Percentiles rank a stretch among this genome's conserved stretches.
phyloP scores from a whole-genome alignment of 1,140 invertebrate species.

The Portunus trituberculatus region DNA sequence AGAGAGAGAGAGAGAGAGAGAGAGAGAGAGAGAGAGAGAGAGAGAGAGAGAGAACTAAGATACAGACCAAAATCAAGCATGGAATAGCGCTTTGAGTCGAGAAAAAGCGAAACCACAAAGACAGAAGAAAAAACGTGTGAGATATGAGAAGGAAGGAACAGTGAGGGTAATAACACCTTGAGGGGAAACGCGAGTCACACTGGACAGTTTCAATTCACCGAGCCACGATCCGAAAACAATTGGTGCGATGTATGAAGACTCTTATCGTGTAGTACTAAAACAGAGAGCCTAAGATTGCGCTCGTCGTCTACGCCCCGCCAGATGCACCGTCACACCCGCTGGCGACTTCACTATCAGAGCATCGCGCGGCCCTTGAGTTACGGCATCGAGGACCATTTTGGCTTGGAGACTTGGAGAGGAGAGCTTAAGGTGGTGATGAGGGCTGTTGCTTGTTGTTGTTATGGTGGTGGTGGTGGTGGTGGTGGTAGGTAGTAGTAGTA shows the following conservation, averaged over 20 bases:
- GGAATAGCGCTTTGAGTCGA: no score
- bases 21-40: constrained; percentile 25
- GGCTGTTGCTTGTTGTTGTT: no score
- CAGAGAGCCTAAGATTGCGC: background rate
- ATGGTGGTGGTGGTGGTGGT: no score
- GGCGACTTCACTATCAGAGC: background rate
- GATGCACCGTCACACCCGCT: background rate
- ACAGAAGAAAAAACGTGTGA: background rate
- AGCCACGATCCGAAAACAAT: background rate
- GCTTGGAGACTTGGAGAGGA: background rate
- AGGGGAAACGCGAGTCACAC: background rate
- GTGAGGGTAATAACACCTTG: background rate
- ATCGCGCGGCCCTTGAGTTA: background rate
- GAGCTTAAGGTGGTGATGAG: background rate
- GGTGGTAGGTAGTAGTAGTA: no score
- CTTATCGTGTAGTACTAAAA: background rate
- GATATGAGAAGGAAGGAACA: background rate
- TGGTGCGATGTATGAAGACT: background rate
- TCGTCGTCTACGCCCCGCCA: background rate
- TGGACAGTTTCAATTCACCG: background rate
- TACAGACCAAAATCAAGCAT: background rate
- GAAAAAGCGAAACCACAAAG: background rate
- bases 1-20: constrained; percentile 16
- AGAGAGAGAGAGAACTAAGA: background rate
- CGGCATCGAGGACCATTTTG: background rate